Conservation (phyloP, 2,797 vertebrate species). For the Hydrophis major region DNA sequence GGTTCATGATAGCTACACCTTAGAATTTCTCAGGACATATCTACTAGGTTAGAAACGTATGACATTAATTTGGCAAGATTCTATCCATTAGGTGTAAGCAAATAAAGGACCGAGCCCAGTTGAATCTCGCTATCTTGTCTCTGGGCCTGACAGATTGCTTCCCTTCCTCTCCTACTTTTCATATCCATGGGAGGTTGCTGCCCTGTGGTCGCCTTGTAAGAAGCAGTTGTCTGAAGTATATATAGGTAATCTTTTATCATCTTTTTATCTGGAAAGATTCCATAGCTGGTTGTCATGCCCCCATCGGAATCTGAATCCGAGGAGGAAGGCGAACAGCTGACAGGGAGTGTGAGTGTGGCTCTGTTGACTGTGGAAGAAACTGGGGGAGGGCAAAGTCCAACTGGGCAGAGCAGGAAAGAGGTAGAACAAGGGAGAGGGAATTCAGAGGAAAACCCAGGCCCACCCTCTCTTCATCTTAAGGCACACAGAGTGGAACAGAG, state of each 20-base stretch:
- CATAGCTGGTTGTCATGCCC: background rate
- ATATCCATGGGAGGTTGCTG: background rate
- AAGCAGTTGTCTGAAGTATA: background rate
- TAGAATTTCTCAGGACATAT: background rate
- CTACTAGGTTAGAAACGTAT: background rate
- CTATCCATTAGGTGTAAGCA: background rate
- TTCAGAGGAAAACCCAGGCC: too few relatives aligned
- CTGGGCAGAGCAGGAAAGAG: too few relatives aligned
- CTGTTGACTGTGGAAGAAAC: too few relatives aligned
- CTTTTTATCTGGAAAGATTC: background rate
- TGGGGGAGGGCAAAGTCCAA: too few relatives aligned
- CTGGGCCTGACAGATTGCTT: background rate
- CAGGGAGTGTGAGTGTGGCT: too few relatives aligned
- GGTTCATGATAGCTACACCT: background rate
- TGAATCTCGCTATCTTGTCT: background rate
- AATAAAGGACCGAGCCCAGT: background rate
- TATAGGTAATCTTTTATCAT: background rate
- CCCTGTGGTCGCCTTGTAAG: background rate
- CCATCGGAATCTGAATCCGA: too few relatives aligned
- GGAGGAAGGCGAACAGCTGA: too few relatives aligned
- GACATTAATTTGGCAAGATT: background rate
- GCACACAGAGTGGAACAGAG: too few relatives aligned
- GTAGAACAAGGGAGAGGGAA: too few relatives aligned
- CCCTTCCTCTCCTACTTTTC: background rate
- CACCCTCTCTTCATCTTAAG: too few relatives aligned